Evolutionary conservation across 2,797 vertebrate genomes (phyloP).

Genomic region (Basileuterus tristriatus): DNA sequence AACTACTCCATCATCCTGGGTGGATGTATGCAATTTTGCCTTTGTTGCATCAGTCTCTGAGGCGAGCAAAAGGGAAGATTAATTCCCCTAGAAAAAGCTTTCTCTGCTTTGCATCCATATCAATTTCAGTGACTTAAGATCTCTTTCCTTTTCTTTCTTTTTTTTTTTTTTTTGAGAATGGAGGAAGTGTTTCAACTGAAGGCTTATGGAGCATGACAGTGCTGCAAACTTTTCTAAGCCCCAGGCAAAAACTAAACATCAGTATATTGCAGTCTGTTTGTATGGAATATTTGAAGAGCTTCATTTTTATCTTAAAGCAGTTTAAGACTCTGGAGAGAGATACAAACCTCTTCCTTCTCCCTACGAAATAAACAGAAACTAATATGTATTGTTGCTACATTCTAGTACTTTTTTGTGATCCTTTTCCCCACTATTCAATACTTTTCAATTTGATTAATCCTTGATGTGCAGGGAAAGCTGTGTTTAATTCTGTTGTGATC

Average conservation of each 20-base stretch:
- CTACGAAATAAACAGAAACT: neutral
- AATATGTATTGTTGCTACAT: neutral
- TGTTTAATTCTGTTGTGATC: neutral
- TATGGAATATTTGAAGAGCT: slow-evolving; percentile 15
- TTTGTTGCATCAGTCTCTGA: neutral
- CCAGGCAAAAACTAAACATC: neutral
- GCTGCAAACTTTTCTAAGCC: neutral
- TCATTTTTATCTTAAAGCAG: neutral
- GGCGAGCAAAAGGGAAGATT: neutral
- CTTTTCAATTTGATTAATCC: neutral
- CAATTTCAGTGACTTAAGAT: slow-evolving; percentile 1
- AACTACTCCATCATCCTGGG: neutral
- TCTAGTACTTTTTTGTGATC: neutral
- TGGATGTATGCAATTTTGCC: neutral
- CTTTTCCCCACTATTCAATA: neutral
- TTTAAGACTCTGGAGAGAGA: neutral
- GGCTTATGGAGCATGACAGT: neutral
- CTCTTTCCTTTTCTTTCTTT: neutral
- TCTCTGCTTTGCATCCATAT: neutral
- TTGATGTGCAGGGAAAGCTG: neutral
- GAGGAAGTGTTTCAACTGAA: neutral
- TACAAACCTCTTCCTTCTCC: neutral
- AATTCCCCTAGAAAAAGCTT: neutral
- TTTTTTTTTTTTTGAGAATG: neutral
- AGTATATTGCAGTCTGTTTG: neutral